These are phyloP conservation scores for Nephila pilipes DNA, from an alignment of 1,140 invertebrate species.

Conservation along the genomic window DNA sequence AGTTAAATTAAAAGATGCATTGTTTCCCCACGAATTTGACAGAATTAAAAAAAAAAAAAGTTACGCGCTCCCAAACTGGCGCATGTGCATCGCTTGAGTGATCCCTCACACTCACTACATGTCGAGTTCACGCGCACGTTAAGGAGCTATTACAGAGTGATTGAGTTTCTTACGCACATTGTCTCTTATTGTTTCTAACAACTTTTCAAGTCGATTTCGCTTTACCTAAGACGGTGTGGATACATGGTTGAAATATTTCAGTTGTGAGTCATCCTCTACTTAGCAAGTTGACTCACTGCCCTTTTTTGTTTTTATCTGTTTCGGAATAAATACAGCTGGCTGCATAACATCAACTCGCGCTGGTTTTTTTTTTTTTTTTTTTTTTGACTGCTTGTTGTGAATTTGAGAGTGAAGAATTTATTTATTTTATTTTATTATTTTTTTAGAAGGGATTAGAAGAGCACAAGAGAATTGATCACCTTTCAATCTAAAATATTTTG, in stretches of 20 bases:
- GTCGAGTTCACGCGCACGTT: background rate
- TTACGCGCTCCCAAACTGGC: too few species aligned
- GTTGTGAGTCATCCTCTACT: background rate
- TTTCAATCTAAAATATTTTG: too few species aligned
- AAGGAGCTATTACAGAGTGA: background rate
- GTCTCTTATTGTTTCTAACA: constrained; percentile 19
- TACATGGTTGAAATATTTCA: background rate
- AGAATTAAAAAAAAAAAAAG: too few species aligned
- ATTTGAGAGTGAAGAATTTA: background rate
- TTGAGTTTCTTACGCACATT: background rate
- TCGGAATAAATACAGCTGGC: background rate
- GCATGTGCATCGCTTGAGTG: background rate
- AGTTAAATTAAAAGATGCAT: constrained; percentile 14
- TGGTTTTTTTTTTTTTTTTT: too few species aligned
- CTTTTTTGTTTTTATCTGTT: background rate
- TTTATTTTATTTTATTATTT: background rate
- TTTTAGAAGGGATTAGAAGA: too few species aligned
- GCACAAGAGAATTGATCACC: too few species aligned
- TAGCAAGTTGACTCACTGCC: background rate
- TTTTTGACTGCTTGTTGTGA: background rate
- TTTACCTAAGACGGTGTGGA: background rate
- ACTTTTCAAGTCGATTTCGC: background rate
- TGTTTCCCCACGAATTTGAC: background rate
- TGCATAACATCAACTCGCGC: background rate
- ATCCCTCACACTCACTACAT: background rate